phyloP scores from a whole-genome alignment of 1,140 invertebrate genomes.

The Capitella teleta region DNA sequence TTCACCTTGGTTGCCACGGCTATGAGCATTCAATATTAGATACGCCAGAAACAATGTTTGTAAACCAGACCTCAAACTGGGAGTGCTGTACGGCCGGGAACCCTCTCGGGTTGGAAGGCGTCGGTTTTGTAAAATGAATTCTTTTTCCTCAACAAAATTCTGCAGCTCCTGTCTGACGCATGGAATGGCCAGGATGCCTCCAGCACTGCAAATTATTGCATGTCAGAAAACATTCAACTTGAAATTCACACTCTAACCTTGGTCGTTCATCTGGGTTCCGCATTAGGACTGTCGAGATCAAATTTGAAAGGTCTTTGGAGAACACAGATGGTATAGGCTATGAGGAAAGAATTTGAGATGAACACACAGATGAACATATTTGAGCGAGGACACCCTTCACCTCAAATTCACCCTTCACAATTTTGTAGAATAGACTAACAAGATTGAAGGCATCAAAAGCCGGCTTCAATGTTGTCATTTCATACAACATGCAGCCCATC shows the following conservation, averaged over 20 bases:
- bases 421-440: slow-evolving; percentile 34
- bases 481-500: slow-evolving; percentile 35
- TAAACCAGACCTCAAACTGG: slow-evolving; percentile 2
- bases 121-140: not conserved
- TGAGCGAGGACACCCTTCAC: slow-evolving; percentile 14
- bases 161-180: not conserved
- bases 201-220: not conserved
- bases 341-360: slow-evolving; percentile 10
- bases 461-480: slow-evolving; percentile 28
- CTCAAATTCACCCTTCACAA: slow-evolving; percentile 33
- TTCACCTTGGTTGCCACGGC: no score
- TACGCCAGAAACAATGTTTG: no score
- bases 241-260: slow-evolving; percentile 19
- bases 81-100: slow-evolving; percentile 3
- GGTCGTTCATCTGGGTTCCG: slow-evolving; percentile 34
- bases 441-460: slow-evolving; percentile 37
- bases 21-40: no score
- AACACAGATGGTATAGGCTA: slow-evolving; percentile 25
- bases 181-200: not conserved
- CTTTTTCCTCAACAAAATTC: not conserved
- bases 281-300: slow-evolving; percentile 21
- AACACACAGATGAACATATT: not conserved
- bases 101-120: not conserved
- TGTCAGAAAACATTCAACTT: not conserved
- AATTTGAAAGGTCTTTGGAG: slow-evolving; percentile 18